A percentile compares a stretch with the other conserved stretches of the same genome.
Conservation (phyloP, 2,888 invertebrate genomes). For the Cerceris ruficornis region DNA sequence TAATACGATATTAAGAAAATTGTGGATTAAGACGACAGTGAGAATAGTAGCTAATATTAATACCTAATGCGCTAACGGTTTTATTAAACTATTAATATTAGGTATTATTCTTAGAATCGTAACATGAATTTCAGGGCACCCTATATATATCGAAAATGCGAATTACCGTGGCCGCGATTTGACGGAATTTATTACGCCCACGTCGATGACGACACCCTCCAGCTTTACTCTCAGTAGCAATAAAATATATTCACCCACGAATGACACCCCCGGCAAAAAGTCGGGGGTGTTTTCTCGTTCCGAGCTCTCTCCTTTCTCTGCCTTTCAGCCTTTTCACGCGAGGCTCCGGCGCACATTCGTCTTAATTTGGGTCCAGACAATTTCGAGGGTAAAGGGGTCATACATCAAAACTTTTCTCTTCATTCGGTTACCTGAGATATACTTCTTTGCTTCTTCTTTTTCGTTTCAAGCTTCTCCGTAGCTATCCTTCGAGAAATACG, state of each 20-base stretch:
- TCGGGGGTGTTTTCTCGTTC: constrained; percentile 38
- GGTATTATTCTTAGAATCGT: too few species aligned
- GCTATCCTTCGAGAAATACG: constrained; percentile 26
- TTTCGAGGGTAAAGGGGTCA: constrained; percentile 50
- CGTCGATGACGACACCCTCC: not conserved
- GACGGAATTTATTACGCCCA: not conserved
- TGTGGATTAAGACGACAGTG: too few species aligned
- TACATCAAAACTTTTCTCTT: constrained; percentile 55
- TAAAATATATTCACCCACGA: constrained; percentile 27
- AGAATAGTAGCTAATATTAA: too few species aligned
- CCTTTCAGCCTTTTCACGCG: constrained; percentile 19
- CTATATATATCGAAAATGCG: not conserved
- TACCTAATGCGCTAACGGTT: not conserved
- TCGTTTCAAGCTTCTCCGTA: not conserved
- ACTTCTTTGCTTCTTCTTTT: constrained; percentile 21
- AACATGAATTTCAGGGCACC: not conserved
- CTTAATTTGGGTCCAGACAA: constrained; percentile 57
- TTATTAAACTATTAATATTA: too few species aligned
- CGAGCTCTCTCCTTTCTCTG: constrained; percentile 18
- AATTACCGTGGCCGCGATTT: not conserved
- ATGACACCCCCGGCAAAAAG: constrained; percentile 1
- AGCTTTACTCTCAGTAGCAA: constrained; percentile 5
- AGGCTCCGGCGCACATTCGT: constrained; percentile 40
- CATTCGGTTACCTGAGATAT: constrained; percentile 24
- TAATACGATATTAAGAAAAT: too few species aligned